These are phyloP conservation scores for Hycleus phaleratus DNA, from an alignment of 1,140 invertebrate genomes.

Conservation along the genomic window DNA sequence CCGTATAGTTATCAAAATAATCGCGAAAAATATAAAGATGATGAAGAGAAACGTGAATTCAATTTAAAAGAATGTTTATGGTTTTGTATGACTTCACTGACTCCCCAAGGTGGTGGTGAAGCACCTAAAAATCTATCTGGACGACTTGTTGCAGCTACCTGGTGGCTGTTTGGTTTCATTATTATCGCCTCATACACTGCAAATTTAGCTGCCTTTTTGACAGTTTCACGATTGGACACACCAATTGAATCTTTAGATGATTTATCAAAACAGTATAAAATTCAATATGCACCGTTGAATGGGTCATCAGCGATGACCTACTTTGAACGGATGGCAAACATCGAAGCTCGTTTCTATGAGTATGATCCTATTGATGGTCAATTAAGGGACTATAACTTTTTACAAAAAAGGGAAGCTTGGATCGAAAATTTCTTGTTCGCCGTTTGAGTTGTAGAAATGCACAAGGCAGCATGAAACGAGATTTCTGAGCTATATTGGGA, in stretches of 20 bases:
- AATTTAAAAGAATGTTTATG: slow-evolving; percentile 93
- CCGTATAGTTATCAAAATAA: slow-evolving; percentile 96
- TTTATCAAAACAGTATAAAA: slow-evolving; percentile 89
- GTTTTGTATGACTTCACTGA: slow-evolving; percentile 98
- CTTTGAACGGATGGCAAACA: slow-evolving; percentile 92
- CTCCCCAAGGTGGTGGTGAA: slow-evolving; percentile 93
- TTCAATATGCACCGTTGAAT: slow-evolving; percentile 84
- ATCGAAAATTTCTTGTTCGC: too few species aligned
- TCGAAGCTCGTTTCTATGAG: slow-evolving; percentile 93
- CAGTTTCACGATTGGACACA: slow-evolving; percentile 85
- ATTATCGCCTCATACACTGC: slow-evolving; percentile 98
- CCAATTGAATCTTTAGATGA: slow-evolving; percentile 90
- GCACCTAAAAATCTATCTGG: slow-evolving; percentile 93
- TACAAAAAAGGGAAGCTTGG: too few species aligned
- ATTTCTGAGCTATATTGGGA: too few species aligned
- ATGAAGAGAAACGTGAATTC: slow-evolving; percentile 92
- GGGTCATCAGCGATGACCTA: slow-evolving; percentile 84
- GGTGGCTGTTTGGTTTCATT: slow-evolving; percentile 98
- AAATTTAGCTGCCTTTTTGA: slow-evolving; percentile 90
- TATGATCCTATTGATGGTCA: slow-evolving; percentile 39
- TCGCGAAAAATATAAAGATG: slow-evolving; percentile 83
- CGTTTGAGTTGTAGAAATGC: too few species aligned
- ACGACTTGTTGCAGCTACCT: slow-evolving; percentile 85
- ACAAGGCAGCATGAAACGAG: too few species aligned
- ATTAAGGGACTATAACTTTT: too few species aligned